These are phyloP conservation scores for Entomobrya multifasciata DNA, from an alignment of 2,888 invertebrate species.

Conservation along the genomic window DNA sequence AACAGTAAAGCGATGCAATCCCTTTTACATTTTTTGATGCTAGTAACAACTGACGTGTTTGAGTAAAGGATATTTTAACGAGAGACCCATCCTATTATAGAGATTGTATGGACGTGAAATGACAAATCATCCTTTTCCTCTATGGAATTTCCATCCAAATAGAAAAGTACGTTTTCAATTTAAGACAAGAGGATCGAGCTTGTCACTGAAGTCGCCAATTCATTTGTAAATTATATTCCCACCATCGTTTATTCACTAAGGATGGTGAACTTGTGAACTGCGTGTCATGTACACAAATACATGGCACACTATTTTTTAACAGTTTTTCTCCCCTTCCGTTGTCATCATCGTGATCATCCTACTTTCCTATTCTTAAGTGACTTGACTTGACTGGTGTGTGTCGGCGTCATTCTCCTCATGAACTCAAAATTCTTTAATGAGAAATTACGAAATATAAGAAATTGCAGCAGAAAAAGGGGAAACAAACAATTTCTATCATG, in stretches of 20 bases:
- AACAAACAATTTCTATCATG: slow-evolving; percentile 34
- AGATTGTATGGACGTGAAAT: slow-evolving; percentile 12
- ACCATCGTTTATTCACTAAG: background rate
- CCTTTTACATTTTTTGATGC: too few relatives aligned
- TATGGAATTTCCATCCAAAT: background rate
- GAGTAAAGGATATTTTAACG: slow-evolving; percentile 7
- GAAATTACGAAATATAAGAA: slow-evolving; percentile 45
- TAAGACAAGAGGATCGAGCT: slow-evolving; percentile 22
- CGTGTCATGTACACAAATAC: background rate
- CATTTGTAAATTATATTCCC: slow-evolving; percentile 38
- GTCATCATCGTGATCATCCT: background rate
- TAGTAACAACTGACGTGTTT: too few relatives aligned
- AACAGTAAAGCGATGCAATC: too few relatives aligned
- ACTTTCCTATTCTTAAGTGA: background rate
- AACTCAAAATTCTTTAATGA: slow-evolving; percentile 51
- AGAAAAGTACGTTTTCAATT: background rate
- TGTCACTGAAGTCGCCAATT: slow-evolving; percentile 35
- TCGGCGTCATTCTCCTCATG: background rate
- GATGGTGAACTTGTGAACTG: background rate
- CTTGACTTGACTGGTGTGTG: background rate
- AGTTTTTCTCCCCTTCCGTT: slow-evolving; percentile 27
- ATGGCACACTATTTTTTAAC: background rate
- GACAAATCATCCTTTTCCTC: slow-evolving; percentile 54
- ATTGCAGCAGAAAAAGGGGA: slow-evolving; percentile 16
- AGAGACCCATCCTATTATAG: background rate